These are phyloP conservation scores for Climacteris rufus DNA, from an alignment of 2,113 vertebrate species.

Conservation along the genomic window DNA sequence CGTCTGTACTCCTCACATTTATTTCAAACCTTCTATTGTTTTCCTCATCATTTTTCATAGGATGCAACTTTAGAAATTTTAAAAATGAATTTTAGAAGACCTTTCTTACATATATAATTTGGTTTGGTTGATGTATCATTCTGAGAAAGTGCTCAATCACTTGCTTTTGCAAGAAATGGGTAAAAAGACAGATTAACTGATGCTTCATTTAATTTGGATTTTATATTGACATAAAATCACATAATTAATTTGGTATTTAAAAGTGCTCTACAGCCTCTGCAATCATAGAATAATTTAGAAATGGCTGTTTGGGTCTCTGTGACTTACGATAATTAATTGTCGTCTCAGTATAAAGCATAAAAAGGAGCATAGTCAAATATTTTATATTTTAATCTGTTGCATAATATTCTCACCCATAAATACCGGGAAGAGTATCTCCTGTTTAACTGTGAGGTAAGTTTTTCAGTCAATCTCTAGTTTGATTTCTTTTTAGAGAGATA, in stretches of 20 bases:
- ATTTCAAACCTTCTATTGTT: not conserved
- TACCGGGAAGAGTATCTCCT: not conserved
- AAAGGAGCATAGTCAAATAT: not conserved
- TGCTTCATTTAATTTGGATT: constrained; percentile 15
- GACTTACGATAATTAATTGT: not conserved
- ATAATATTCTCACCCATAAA: not conserved
- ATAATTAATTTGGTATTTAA: constrained; percentile 22
- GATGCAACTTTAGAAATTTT: not conserved
- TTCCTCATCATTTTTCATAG: not conserved
- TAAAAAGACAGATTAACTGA: not conserved
- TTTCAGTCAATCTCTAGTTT: not conserved
- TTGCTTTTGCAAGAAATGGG: not conserved
- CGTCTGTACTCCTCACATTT: not conserved
- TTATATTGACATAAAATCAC: constrained; percentile 28
- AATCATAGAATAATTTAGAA: not conserved
- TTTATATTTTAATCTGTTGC: not conserved
- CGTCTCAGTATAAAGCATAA: not conserved
- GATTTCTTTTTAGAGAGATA: not conserved
- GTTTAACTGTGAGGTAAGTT: not conserved
- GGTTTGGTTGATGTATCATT: not conserved
- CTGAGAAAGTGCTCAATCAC: not conserved
- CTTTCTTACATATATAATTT: not conserved
- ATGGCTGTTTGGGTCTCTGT: not conserved
- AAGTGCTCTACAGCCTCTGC: not conserved
- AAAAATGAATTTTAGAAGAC: not conserved